Percentiles rank a stretch among this genome's conserved stretches.
phyloP scores from a whole-genome alignment of 2,888 invertebrate species.

The Diogma glabrata region DNA sequence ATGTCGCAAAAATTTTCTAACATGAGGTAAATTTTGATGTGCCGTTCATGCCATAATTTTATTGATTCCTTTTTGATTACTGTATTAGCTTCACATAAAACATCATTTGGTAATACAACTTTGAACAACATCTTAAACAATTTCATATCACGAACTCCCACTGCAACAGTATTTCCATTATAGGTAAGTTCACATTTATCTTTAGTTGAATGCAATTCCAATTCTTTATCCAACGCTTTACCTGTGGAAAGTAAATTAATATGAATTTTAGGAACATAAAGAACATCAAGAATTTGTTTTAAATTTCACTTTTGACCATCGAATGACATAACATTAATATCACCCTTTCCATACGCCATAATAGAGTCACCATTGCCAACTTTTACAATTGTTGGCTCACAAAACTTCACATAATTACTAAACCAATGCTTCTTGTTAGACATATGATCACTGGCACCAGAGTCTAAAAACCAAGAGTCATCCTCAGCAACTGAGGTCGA shows the following conservation, averaged over 20 bases:
- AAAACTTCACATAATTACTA: background rate
- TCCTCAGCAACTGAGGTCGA: conserved; percentile 1
- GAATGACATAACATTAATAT: conserved; percentile 14
- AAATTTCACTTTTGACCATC: conserved; percentile 11
- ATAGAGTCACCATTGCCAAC: background rate
- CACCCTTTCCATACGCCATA: background rate
- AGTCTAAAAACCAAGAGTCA: conserved; percentile 5
- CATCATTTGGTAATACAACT: background rate
- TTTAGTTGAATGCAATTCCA: conserved; percentile 1
- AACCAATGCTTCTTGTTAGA: background rate
- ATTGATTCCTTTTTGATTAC: background rate
- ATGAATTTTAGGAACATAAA: conserved; percentile 17
- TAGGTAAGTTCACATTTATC: conserved; percentile 14
- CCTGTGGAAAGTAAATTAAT: conserved; percentile 14
- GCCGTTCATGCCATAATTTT: conserved; percentile 15
- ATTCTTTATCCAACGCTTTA: conserved; percentile 12
- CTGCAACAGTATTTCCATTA: conserved; percentile 13
- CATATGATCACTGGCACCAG: background rate
- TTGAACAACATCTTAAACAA: conserved; percentile 14
- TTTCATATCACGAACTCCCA: conserved; percentile 14
- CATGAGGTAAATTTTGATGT: conserved; percentile 15
- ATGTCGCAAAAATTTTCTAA: conserved; percentile 12
- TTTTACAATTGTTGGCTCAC: background rate
- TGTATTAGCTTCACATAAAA: background rate
- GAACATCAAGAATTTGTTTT: conserved; percentile 16